phyloP scores from a whole-genome alignment of 2,888 invertebrate genomes.

The Hofmannophila pseudospretella region DNA sequence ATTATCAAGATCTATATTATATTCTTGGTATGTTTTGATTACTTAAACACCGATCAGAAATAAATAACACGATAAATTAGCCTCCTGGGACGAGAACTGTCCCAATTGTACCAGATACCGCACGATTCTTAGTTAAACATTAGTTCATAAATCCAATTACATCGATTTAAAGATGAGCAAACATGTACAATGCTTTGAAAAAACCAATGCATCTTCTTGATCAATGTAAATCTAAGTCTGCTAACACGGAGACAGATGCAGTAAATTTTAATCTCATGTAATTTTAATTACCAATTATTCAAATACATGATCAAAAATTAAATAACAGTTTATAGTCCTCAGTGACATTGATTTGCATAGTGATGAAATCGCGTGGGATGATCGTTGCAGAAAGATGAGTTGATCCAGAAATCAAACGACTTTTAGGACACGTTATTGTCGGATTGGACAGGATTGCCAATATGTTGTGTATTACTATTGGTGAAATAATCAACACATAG shows the following conservation, averaged over 20 bases:
- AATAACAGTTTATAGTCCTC: constrained; percentile 27
- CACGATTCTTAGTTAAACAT: constrained; percentile 25
- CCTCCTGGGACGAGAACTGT: constrained; percentile 2
- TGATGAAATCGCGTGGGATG: constrained; percentile 15
- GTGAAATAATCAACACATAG: too few species aligned
- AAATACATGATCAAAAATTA: constrained; percentile 26
- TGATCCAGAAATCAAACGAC: too few species aligned
- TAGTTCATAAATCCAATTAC: constrained; percentile 51
- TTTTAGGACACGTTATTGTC: too few species aligned
- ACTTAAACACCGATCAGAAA: too few species aligned
- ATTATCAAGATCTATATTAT: too few species aligned
- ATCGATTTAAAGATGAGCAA: constrained; percentile 29
- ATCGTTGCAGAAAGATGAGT: not conserved
- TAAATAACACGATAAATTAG: too few species aligned
- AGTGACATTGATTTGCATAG: constrained; percentile 32
- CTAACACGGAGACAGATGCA: constrained; percentile 23
- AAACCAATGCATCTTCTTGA: constrained; percentile 19
- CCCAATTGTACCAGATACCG: constrained; percentile 24
- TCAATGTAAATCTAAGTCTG: constrained; percentile 22
- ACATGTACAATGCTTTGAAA: constrained; percentile 11
- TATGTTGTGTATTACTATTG: too few species aligned
- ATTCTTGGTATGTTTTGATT: too few species aligned
- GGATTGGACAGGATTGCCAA: too few species aligned
- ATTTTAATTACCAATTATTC: constrained; percentile 39
- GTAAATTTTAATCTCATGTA: constrained; percentile 34